phyloP scores from a whole-genome alignment of 2,888 invertebrate genomes.

The Acrobasis repandana region DNA sequence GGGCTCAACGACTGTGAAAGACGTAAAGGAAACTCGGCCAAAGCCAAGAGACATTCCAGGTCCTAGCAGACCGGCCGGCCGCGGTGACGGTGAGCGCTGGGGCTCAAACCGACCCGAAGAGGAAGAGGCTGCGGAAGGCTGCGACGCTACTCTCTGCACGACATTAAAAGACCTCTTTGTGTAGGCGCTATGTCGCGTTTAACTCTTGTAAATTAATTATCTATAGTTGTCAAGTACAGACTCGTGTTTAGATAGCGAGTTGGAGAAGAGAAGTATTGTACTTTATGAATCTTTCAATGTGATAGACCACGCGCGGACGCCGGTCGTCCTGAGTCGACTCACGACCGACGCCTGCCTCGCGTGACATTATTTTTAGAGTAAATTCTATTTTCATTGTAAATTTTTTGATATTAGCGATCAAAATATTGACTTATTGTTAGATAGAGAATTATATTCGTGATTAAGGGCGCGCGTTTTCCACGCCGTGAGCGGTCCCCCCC shows the following conservation, averaged over 20 bases:
- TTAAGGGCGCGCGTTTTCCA: slow-evolving; percentile 71
- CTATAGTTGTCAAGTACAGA: slow-evolving; percentile 67
- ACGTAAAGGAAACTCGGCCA: slow-evolving; percentile 58
- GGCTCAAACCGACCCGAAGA: slow-evolving; percentile 85
- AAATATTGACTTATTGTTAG: slow-evolving; percentile 77
- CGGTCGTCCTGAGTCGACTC: slow-evolving; percentile 70
- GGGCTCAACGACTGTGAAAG: slow-evolving; percentile 49
- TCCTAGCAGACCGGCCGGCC: slow-evolving; percentile 47
- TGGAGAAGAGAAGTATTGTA: slow-evolving; percentile 57
- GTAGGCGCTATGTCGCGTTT: slow-evolving; percentile 76
- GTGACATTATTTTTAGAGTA: slow-evolving; percentile 78
- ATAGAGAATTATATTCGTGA: slow-evolving; percentile 79
- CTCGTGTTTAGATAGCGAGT: slow-evolving; percentile 54
- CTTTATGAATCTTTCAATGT: slow-evolving; percentile 81
- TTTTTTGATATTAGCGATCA: slow-evolving; percentile 79
- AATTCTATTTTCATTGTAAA: slow-evolving; percentile 83
- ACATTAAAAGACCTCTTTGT: slow-evolving; percentile 94
- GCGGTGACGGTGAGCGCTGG: slow-evolving; percentile 79
- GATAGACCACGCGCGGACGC: slow-evolving; percentile 74
- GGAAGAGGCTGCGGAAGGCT: slow-evolving; percentile 87
- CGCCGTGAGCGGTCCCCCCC: slow-evolving; percentile 57
- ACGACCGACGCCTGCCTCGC: slow-evolving; percentile 69
- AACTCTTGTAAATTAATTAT: slow-evolving; percentile 66
- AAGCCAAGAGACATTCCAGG: slow-evolving; percentile 65
- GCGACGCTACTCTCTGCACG: slow-evolving; percentile 91